Evolutionary conservation across 2,113 vertebrate genomes (phyloP).

Genomic region (Gadus chalcogrammus): DNA sequence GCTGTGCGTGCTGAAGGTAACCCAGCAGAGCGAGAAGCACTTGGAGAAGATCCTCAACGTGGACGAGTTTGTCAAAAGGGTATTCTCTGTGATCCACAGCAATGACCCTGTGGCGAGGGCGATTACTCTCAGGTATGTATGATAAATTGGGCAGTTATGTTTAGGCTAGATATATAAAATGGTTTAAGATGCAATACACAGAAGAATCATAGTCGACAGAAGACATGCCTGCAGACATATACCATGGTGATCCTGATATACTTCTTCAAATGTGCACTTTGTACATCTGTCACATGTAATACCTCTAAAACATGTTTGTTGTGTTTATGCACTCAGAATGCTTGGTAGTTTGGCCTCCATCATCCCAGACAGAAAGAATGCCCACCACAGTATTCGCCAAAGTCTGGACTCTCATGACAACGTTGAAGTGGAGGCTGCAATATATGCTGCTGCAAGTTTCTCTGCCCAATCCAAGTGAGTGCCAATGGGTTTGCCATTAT

Average conservation of each 20-base stretch:
- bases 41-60: constrained; percentile 98
- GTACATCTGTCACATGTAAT: neutral
- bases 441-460: constrained; percentile 96
- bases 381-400: constrained; percentile 97
- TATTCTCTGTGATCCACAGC: constrained; percentile 98
- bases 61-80: constrained; percentile 96
- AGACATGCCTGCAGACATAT: too few relatives aligned
- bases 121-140: constrained; percentile 87
- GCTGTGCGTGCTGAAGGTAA: constrained; percentile 95
- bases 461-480: constrained; percentile 96
- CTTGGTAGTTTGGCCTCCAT: constrained; percentile 96
- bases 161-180: neutral
- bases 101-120: constrained; percentile 96
- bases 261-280: neutral
- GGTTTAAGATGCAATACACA: neutral
- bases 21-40: constrained; percentile 98
- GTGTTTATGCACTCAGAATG: constrained; percentile 74
- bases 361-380: constrained; percentile 97
- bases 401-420: constrained; percentile 98
- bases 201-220: neutral
- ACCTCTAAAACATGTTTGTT: neutral
- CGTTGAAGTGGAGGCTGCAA: constrained; percentile 96
- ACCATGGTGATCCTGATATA: neutral
- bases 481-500: too few relatives aligned
- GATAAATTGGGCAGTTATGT: neutral